Evolutionary conservation across 2,888 invertebrate species (phyloP).

Genomic region (Eupsilia transversa): DNA sequence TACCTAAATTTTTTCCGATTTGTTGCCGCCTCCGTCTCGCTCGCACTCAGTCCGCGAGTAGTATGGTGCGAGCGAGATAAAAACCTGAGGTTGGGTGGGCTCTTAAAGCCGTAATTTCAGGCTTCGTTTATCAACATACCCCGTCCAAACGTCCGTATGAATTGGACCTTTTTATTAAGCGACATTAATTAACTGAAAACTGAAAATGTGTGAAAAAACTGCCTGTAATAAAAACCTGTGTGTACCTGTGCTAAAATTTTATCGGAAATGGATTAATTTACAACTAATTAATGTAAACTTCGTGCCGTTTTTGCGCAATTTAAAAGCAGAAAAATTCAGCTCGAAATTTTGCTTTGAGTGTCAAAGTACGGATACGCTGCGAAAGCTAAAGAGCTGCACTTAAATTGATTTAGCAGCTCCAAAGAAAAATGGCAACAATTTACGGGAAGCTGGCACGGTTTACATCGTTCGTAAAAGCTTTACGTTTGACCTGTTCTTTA

Average conservation of each 20-base stretch:
- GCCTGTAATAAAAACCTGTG: neutral
- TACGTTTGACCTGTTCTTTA: constrained; percentile 30
- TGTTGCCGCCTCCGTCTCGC: no score
- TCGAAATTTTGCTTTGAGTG: neutral
- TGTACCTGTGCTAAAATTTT: neutral
- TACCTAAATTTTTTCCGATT: no score
- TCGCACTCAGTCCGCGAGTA: no score
- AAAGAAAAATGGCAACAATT: constrained; percentile 35
- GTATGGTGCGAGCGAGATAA: no score
- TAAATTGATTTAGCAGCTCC: constrained; percentile 47
- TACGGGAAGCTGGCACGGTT: constrained; percentile 24
- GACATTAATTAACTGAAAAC: neutral
- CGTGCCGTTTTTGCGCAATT: neutral
- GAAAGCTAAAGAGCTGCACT: constrained; percentile 16
- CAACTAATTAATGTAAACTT: neutral
- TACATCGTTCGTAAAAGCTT: constrained; percentile 19
- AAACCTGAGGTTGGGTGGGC: no score
- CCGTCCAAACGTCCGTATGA: neutral
- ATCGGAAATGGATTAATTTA: neutral
- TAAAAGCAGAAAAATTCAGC: neutral
- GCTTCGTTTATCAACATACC: constrained; percentile 16
- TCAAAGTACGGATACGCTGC: neutral
- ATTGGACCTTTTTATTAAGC: neutral
- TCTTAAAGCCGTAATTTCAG: constrained; percentile 20
- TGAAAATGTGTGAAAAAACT: neutral